Evolutionary conservation across 2,888 invertebrate genomes (phyloP).

Genomic region (Drosophila peninsularis): DNA sequence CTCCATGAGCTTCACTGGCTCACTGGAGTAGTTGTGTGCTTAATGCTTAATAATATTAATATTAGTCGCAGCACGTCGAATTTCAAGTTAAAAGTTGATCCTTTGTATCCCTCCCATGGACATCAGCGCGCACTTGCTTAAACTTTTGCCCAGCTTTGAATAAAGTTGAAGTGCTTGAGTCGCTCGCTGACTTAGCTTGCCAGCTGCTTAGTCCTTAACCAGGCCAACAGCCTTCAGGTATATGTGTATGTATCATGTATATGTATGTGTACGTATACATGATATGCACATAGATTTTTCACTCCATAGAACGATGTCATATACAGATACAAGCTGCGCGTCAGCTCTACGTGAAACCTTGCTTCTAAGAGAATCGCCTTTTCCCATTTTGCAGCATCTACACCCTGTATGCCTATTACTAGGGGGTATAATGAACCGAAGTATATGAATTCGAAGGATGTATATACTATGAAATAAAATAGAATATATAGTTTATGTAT

Average conservation of each 20-base stretch:
- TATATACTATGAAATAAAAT: background rate
- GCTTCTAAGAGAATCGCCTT: conserved; percentile 20
- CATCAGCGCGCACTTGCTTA: conserved; percentile 49
- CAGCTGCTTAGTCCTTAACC: conserved; percentile 19
- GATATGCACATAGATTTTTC: conserved; percentile 13
- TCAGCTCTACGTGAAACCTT: conserved; percentile 56
- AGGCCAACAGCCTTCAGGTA: conserved; percentile 42
- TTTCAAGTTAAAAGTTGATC: conserved; percentile 50
- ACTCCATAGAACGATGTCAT: too few relatives aligned
- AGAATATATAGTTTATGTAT: background rate
- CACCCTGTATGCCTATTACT: conserved; percentile 17
- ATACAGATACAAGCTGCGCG: conserved; percentile 43
- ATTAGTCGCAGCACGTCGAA: too few relatives aligned
- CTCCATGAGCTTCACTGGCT: conserved; percentile 10
- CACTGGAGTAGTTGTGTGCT: background rate
- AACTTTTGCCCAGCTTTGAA: conserved; percentile 44
- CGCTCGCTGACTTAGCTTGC: conserved; percentile 11
- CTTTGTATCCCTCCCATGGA: conserved; percentile 12
- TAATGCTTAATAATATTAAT: conserved; percentile 55
- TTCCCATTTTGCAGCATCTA: conserved; percentile 2
- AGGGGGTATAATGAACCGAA: too few relatives aligned
- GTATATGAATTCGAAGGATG: background rate
- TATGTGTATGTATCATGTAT: conserved; percentile 33
- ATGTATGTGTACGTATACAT: conserved; percentile 27
- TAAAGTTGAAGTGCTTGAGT: conserved; percentile 25